phyloP scores from a whole-genome alignment of 2,888 invertebrate species.

The Parelbella ahira region DNA sequence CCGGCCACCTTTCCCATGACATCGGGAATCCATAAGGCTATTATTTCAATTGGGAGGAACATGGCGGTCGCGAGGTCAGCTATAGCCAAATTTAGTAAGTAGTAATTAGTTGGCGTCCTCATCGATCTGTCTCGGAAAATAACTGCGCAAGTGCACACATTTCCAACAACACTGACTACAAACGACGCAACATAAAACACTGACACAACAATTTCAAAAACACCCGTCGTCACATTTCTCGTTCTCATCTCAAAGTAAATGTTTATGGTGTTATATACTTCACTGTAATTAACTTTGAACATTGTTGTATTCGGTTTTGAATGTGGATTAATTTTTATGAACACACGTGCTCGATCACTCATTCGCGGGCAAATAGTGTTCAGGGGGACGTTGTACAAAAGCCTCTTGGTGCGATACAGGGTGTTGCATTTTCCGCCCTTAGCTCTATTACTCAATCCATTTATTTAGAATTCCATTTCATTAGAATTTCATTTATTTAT shows the following conservation, averaged over 20 bases:
- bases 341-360: slow-evolving; percentile 10
- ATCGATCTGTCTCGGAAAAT: slow-evolving; percentile 86
- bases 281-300: slow-evolving; percentile 8
- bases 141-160: slow-evolving; percentile 88
- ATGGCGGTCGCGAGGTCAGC: slow-evolving; percentile 86
- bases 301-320: slow-evolving; percentile 2
- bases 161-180: slow-evolving; percentile 86
- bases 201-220: slow-evolving; percentile 49
- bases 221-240: no score
- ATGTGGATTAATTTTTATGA: no score
- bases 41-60: slow-evolving; percentile 89
- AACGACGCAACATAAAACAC: slow-evolving; percentile 83
- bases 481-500: no score
- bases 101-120: slow-evolving; percentile 91
- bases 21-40: slow-evolving; percentile 87
- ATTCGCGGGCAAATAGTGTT: no score
- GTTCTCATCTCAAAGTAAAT: slow-evolving; percentile 53
- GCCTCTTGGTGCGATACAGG: slow-evolving; percentile 29
- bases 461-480: no score
- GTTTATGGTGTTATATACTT: slow-evolving; percentile 40
- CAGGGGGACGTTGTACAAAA: no score
- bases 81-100: slow-evolving; percentile 88
- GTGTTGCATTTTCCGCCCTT: no score
- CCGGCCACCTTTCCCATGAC: slow-evolving; percentile 89
- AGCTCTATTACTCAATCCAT: no score